Conservation (phyloP, 2,797 vertebrate genomes). For the Momotus momota region DNA sequence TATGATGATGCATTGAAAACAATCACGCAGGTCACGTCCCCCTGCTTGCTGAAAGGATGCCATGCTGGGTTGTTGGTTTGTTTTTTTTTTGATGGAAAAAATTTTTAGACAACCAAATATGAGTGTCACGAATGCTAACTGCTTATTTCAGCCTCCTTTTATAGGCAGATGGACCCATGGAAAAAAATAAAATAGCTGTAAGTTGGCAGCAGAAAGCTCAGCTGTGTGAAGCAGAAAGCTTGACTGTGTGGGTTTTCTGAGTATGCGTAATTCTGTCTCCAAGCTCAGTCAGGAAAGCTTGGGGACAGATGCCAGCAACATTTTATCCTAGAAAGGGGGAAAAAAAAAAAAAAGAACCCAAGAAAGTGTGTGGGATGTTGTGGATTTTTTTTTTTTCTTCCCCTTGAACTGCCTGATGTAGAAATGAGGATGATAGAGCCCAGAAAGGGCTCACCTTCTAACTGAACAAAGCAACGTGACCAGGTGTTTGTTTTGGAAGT, state of each 20-base stretch:
- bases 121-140: neutral
- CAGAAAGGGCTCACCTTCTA: neutral
- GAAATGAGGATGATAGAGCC: neutral
- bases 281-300: slow-evolving; percentile 34
- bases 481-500: neutral
- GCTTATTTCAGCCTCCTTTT: slow-evolving; percentile 44
- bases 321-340: slow-evolving; percentile 64
- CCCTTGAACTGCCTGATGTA: neutral
- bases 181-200: neutral
- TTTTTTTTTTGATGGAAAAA: neutral
- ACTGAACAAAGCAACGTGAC: accelerated
- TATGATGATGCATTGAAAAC: neutral
- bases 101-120: neutral
- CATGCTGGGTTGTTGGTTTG: neutral
- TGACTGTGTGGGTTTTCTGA: slow-evolving; percentile 58
- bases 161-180: slow-evolving; percentile 54
- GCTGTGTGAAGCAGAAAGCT: slow-evolving; percentile 29
- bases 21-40: neutral
- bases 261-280: slow-evolving; percentile 61
- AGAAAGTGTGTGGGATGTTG: slow-evolving; percentile 43
- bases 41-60: neutral
- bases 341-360: neutral
- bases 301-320: slow-evolving; percentile 56
- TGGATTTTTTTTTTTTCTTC: neutral
- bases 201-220: slow-evolving; percentile 54